Conservation (phyloP, 2,888 invertebrate species). For the Cerastis leucographa region DNA sequence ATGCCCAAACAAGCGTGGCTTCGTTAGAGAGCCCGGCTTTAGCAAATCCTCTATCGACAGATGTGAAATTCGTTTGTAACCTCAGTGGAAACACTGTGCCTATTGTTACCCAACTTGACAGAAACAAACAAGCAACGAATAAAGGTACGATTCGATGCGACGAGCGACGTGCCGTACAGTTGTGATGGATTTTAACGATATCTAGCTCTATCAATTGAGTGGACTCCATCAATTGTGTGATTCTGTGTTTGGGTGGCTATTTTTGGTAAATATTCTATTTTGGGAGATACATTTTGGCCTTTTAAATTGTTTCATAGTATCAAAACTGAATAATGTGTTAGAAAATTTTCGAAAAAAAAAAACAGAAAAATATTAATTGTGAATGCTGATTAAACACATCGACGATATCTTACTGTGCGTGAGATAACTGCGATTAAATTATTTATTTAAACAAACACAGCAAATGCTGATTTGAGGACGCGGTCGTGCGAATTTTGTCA, state of each 20-base stretch:
- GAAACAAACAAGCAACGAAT: constrained; percentile 58
- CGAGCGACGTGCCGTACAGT: background rate
- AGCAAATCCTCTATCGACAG: constrained; percentile 79
- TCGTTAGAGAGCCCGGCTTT: constrained; percentile 80
- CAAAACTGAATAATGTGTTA: background rate
- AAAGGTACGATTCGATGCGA: constrained; percentile 26
- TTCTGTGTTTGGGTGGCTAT: background rate
- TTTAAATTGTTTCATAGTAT: background rate
- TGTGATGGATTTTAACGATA: constrained; percentile 29
- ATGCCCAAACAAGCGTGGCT: constrained; percentile 76
- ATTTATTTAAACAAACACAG: constrained; percentile 35
- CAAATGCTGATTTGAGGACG: constrained; percentile 60
- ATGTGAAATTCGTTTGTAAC: constrained; percentile 75
- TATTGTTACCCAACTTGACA: constrained; percentile 64
- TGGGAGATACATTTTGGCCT: background rate
- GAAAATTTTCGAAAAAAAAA: background rate
- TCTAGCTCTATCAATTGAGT: constrained; percentile 8
- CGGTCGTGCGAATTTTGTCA: constrained; percentile 75
- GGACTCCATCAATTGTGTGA: background rate
- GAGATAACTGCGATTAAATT: constrained; percentile 29
- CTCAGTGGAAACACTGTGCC: constrained; percentile 68
- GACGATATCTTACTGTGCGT: constrained; percentile 25
- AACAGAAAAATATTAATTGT: background rate
- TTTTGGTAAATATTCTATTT: constrained; percentile 5
- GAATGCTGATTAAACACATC: constrained; percentile 20